These are phyloP conservation scores for Tiliacea citrago DNA, from an alignment of 2,888 invertebrate species.

Conservation along the genomic window DNA sequence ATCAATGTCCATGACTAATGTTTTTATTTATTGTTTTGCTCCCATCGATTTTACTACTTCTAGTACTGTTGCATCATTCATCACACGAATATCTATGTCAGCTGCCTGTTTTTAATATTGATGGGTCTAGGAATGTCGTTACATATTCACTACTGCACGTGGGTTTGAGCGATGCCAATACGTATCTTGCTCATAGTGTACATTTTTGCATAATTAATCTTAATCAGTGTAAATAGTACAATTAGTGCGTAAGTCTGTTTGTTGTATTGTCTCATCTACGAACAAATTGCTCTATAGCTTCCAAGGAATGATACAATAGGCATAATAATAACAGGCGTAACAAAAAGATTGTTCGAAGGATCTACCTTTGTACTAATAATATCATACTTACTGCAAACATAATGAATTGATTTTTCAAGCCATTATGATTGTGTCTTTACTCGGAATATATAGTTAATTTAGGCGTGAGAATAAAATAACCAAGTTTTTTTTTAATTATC, in stretches of 20 bases:
- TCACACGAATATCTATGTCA: constrained; percentile 43
- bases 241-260: constrained; percentile 25
- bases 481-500: neutral
- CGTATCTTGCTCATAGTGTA: constrained; percentile 28
- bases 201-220: constrained; percentile 52
- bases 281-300: constrained; percentile 12
- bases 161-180: constrained; percentile 54
- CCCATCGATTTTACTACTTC: constrained; percentile 34
- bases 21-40: constrained; percentile 46
- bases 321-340: constrained; percentile 23
- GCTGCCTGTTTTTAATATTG: constrained; percentile 49
- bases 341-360: constrained; percentile 21
- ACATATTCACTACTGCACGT: constrained; percentile 59
- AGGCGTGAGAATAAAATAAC: neutral
- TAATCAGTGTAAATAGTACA: constrained; percentile 33
- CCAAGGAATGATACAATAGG: constrained; percentile 20
- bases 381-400: constrained; percentile 13
- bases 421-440: constrained; percentile 34
- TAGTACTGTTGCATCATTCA: constrained; percentile 48
- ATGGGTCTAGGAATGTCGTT: constrained; percentile 47
- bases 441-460: constrained; percentile 5
- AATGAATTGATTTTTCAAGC: constrained; percentile 4
- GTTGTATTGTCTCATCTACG: constrained; percentile 30
- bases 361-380: constrained; percentile 11
- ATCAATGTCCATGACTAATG: constrained; percentile 28